Base-by-base conservation (phyloP, 37 sponge, comb jelly and placozoan genomes). In the Geodia barretti region DNA sequence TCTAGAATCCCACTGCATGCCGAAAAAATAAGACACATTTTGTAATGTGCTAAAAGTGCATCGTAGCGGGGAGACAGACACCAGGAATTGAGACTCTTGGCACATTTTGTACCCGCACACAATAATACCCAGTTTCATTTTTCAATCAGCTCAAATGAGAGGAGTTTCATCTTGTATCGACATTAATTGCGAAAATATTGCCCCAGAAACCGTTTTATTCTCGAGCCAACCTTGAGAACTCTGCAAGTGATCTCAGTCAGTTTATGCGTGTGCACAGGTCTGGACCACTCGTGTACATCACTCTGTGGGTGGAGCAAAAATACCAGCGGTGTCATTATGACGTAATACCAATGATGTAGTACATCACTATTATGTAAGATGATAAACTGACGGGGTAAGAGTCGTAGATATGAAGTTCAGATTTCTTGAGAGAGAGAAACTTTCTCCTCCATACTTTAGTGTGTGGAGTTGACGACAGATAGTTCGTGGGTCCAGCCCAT, bases 401-500 rank as follows among this genome's bases (percentile, higher is more conserved):
- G 3, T 29, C 35, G 41, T 65, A 87, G 3, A 87, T 68, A 26
- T 87, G 70, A 7, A 87, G 30, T 1, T 67, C 26, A 11, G 34
- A 42, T 28, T 60, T 75, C 31, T 59, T 80, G 11, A 87, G 60
- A 4, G 80, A 81, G 5, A 87, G 82, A 42, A 87, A 59, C 64
- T 80, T 87, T 67, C 76, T 74, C 64, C 36, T 37, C 88, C 88
- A 87, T 25, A 40, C 62, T 41, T 60, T 87, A 2, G 76, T 43
- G 65, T 80, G 69, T 68, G 47, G 21, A 26, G 81, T 64, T 0
- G 88, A 80, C 24, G 88, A 60, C 3, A 87, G 60, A 0, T n/a
- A 64, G 77, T 39, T 87, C 88, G 47, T 80, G 25, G 4, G 75
- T 77, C 75, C 76, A 87, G 26, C 77, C 76, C 74, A 80, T 74